These are phyloP conservation scores for Platycheirus albimanus DNA, from an alignment of 2,888 invertebrate species.

Conservation along the genomic window DNA sequence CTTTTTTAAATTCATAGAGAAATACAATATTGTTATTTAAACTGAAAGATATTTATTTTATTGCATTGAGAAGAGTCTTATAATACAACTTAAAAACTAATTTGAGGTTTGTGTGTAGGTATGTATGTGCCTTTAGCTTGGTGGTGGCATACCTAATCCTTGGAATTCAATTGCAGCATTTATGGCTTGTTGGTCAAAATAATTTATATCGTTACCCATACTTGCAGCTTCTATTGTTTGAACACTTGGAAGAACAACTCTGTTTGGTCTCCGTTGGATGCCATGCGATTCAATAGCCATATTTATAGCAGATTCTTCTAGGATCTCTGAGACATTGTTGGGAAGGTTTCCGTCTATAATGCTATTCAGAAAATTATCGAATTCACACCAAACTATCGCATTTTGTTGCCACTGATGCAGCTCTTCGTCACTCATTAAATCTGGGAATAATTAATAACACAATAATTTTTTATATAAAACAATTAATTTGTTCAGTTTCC, in stretches of 20 bases:
- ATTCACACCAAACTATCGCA: constrained; percentile 76
- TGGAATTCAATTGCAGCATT: constrained; percentile 56
- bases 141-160: constrained; percentile 50
- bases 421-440: constrained; percentile 77
- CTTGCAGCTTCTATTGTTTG: constrained; percentile 7
- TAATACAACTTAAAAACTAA: constrained; percentile 33
- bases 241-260: constrained; percentile 9
- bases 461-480: neutral
- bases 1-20: constrained; percentile 43
- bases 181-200: constrained; percentile 44
- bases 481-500: neutral
- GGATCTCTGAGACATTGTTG: constrained; percentile 30
- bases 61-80: constrained; percentile 39
- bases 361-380: constrained; percentile 77
- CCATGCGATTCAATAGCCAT: constrained; percentile 76
- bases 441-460: constrained; percentile 61
- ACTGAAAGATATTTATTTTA: constrained; percentile 40
- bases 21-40: constrained; percentile 62
- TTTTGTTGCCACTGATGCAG: constrained; percentile 76
- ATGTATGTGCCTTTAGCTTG: neutral
- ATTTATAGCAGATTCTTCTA: constrained; percentile 76
- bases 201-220: constrained; percentile 19
- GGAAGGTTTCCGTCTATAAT: constrained; percentile 66
- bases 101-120: neutral
- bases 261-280: constrained; percentile 39